Conservation (phyloP, 2,888 invertebrate species). For the Leptopterna dolabrata region DNA sequence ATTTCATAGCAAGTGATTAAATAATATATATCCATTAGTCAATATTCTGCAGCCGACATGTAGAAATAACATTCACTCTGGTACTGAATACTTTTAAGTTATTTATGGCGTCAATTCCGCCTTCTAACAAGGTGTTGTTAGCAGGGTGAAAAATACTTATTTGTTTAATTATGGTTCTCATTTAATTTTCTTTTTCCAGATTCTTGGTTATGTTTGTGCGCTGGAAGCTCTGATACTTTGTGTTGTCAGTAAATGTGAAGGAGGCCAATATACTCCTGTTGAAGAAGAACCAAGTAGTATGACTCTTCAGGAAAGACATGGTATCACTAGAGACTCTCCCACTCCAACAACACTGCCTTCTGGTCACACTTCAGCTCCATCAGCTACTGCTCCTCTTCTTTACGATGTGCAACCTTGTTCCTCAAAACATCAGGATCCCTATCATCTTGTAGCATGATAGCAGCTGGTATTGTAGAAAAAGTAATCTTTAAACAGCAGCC, state of each 20-base stretch:
- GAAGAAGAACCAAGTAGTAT: constrained; percentile 74
- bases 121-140: too few species aligned
- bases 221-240: constrained; percentile 73
- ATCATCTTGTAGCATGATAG: constrained; percentile 60
- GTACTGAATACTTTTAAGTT: too few species aligned
- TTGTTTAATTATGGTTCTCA: background rate
- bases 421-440: constrained; percentile 64
- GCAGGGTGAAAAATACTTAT: too few species aligned
- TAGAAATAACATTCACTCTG: too few species aligned
- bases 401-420: constrained; percentile 70
- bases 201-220: constrained; percentile 74
- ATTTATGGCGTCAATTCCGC: too few species aligned
- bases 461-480: background rate
- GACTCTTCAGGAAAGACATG: constrained; percentile 70
- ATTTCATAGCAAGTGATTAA: too few species aligned
- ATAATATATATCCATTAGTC: too few species aligned
- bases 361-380: constrained; percentile 68
- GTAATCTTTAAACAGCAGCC: constrained; percentile 15
- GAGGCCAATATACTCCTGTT: constrained; percentile 72
- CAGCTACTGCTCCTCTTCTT: constrained; percentile 65
- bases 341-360: constrained; percentile 63
- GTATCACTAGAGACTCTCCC: constrained; percentile 66
- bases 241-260: constrained; percentile 71
- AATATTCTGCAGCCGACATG: too few species aligned
- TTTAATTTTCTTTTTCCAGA: constrained; percentile 66